Evolutionary conservation across 1,140 invertebrate species (phyloP).

Genomic region (Leguminivora glycinivorella): DNA sequence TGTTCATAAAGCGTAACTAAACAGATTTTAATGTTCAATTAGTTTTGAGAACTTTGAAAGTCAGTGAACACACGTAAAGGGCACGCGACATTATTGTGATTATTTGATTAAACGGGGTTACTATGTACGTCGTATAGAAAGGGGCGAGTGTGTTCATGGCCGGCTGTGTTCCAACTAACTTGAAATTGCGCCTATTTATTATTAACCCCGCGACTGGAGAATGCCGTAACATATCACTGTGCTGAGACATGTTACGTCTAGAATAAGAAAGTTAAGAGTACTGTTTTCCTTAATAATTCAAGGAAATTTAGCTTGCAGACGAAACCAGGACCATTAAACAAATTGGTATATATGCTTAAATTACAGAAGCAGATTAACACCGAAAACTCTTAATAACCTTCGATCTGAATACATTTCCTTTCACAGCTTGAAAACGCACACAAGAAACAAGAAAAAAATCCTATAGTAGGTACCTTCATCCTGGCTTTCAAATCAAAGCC

Average conservation of each 20-base stretch:
- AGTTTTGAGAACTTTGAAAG: neutral
- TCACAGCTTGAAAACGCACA: neutral
- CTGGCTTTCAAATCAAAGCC: conserved; percentile 53
- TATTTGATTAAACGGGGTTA: conserved; percentile 17
- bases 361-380: neutral
- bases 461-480: neutral
- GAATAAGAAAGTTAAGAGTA: neutral
- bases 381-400: neutral
- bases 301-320: neutral
- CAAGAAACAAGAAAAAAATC: neutral
- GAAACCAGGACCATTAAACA: neutral
- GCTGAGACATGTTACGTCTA: neutral
- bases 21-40: neutral
- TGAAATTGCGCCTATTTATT: conserved; percentile 25
- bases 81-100: neutral
- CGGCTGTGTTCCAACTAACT: neutral
- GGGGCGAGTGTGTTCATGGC: conserved; percentile 12
- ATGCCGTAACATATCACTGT: neutral
- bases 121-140: neutral
- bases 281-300: conserved; percentile 14
- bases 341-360: too few relatives aligned
- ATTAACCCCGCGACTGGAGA: neutral
- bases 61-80: neutral
- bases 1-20: neutral
- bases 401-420: neutral